A percentile compares a stretch with the other conserved stretches of the same genome.
phyloP scores from a whole-genome alignment of 2,113 vertebrate species.

The Lates calcarifer region DNA sequence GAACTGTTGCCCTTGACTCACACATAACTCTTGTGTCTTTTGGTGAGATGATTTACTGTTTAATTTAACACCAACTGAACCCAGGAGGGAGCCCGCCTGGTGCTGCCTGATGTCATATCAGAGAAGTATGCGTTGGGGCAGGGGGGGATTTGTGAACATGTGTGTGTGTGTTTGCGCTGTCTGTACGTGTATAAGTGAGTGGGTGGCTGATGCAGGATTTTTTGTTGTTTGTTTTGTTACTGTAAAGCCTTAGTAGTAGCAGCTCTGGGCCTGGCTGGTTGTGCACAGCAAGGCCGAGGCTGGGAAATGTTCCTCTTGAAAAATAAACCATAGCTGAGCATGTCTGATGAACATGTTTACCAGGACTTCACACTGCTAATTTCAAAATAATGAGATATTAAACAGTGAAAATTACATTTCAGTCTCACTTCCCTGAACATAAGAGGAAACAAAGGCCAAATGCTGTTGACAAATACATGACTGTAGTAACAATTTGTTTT shows the following conservation, averaged over 20 bases:
- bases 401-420: conserved; percentile 76
- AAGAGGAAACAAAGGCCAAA: conserved; percentile 62
- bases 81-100: conserved; percentile 63
- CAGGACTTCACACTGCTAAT: conserved; percentile 64
- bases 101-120: conserved; percentile 77
- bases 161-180: conserved; percentile 1
- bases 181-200: conserved; percentile 44
- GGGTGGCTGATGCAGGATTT: conserved; percentile 58
- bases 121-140: conserved; percentile 57
- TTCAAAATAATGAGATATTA: conserved; percentile 78
- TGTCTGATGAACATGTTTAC: conserved; percentile 70
- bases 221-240: conserved; percentile 56
- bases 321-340: conserved; percentile 38
- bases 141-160: conserved; percentile 51
- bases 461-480: conserved; percentile 67
- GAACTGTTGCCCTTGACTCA: conserved; percentile 82
- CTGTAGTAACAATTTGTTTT: conserved; percentile 70
- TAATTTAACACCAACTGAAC: conserved; percentile 77
- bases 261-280: conserved; percentile 39
- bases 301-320: conserved; percentile 37
- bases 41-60: conserved; percentile 79
- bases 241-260: conserved; percentile 52
- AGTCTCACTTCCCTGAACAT: conserved; percentile 65
- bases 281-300: conserved; percentile 19
- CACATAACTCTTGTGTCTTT: conserved; percentile 81